Conservation (phyloP, 2,888 invertebrate species). For the Carcina quercana region DNA sequence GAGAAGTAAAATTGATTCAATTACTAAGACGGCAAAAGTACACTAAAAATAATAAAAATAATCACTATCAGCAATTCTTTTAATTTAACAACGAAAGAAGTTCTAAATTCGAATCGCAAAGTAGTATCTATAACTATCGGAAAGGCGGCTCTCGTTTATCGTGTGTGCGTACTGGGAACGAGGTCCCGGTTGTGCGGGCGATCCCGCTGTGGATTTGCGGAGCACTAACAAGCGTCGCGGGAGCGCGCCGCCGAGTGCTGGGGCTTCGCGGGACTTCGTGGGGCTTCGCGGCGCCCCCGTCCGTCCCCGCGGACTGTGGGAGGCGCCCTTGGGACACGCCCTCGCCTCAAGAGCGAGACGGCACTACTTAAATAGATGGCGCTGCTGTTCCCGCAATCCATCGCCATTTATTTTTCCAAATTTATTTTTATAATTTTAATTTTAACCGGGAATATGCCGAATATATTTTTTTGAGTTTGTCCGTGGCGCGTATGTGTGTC, state of each 20-base stretch:
- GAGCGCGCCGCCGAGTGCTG: slow-evolving; percentile 67
- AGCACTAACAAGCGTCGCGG: slow-evolving; percentile 74
- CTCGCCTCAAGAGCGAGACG: slow-evolving; percentile 71
- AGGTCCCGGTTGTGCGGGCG: slow-evolving; percentile 70
- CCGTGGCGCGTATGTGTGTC: slow-evolving; percentile 22
- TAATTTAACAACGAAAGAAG: background rate
- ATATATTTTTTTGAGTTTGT: slow-evolving; percentile 17
- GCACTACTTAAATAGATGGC: slow-evolving; percentile 54
- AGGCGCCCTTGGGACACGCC: slow-evolving; percentile 73
- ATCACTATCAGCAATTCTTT: background rate
- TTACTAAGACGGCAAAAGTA: background rate
- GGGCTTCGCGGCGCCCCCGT: slow-evolving; percentile 70
- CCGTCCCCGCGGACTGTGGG: slow-evolving; percentile 71
- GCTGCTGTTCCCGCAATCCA: slow-evolving; percentile 37
- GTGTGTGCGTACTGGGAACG: slow-evolving; percentile 65
- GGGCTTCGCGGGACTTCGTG: slow-evolving; percentile 70
- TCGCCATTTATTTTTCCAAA: slow-evolving; percentile 23
- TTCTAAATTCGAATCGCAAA: slow-evolving; percentile 1
- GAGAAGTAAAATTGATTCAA: background rate
- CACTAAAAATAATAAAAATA: background rate
- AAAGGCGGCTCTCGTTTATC: slow-evolving; percentile 64
- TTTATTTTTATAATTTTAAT: background rate
- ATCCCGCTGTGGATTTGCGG: slow-evolving; percentile 74
- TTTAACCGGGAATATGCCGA: slow-evolving; percentile 9
- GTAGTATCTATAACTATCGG: slow-evolving; percentile 38